phyloP scores from a whole-genome alignment of 2,888 invertebrate species.

The Drosophila anomalata region DNA sequence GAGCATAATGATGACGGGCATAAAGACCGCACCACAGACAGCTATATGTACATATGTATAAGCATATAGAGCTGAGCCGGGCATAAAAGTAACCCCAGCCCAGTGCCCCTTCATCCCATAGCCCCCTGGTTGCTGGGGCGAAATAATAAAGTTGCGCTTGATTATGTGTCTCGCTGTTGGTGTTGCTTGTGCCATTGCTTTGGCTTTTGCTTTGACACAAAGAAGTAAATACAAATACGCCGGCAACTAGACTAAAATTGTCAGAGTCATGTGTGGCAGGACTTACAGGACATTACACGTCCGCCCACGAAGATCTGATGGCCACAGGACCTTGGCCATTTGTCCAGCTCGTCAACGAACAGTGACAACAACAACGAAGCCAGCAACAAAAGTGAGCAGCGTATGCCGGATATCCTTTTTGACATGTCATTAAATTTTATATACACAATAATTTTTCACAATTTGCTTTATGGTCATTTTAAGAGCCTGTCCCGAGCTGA shows the following conservation, averaged over 20 bases:
- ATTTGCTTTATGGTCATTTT: conserved; percentile 77
- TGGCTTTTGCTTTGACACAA: conserved; percentile 20
- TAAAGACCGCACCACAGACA: conserved; percentile 55
- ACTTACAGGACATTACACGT: conserved; percentile 72
- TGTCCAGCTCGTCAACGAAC: conserved; percentile 61
- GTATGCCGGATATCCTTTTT: conserved; percentile 81
- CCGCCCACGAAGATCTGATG: conserved; percentile 47
- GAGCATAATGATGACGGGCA: conserved; percentile 71
- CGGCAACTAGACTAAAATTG: conserved; percentile 76
- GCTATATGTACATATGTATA: conserved; percentile 28
- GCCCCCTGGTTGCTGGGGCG: conserved; percentile 53
- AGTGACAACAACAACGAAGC: conserved; percentile 25
- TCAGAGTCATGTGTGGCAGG: conserved; percentile 54
- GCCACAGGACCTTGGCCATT: conserved; percentile 46
- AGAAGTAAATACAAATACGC: conserved; percentile 69
- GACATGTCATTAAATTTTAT: conserved; percentile 80
- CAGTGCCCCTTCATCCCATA: conserved; percentile 1
- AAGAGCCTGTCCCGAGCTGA: conserved; percentile 67
- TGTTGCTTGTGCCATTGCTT: conserved; percentile 24
- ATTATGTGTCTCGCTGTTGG: conserved; percentile 63
- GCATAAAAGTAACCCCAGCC: conserved; percentile 53
- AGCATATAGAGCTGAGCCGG: conserved; percentile 24
- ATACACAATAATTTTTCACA: conserved; percentile 79
- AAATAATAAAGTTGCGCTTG: conserved; percentile 78
- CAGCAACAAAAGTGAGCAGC: conserved; percentile 1